phyloP scores from a whole-genome alignment of 1,140 invertebrate species.

The Chymomyza costata region DNA sequence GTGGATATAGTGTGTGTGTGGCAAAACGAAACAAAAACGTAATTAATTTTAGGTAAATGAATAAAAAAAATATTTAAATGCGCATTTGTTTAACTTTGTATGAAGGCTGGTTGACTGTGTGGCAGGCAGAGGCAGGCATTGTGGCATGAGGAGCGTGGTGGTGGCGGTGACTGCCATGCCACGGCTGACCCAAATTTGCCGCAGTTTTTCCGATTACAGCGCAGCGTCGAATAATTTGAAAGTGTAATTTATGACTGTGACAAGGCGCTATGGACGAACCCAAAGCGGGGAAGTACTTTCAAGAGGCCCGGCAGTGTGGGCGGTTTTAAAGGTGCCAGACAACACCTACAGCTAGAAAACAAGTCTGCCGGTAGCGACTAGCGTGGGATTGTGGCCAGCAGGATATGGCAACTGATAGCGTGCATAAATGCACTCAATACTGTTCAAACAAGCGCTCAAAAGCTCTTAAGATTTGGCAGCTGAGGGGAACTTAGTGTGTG shows the following conservation, averaged over 20 bases:
- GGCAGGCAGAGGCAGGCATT: conserved; percentile 7
- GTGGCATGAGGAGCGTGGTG: neutral
- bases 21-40: conserved; percentile 7
- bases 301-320: too few relatives aligned
- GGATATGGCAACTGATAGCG: too few relatives aligned
- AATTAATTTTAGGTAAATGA: conserved; percentile 47
- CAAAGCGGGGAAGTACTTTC: too few relatives aligned
- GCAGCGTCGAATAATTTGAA: conserved; percentile 52
- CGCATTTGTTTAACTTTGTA: conserved; percentile 22
- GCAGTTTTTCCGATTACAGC: conserved; percentile 40
- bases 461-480: too few relatives aligned
- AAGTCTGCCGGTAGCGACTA: conserved; percentile 21
- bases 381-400: too few relatives aligned
- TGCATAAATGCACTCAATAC: too few relatives aligned
- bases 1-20: too few relatives aligned
- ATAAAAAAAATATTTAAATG: conserved; percentile 27
- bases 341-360: conserved; percentile 18
- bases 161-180: conserved; percentile 3
- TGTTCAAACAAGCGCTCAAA: too few relatives aligned
- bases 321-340: too few relatives aligned
- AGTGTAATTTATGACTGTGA: conserved; percentile 51
- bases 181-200: conserved; percentile 38
- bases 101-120: conserved; percentile 38
- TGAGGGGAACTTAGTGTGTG: too few relatives aligned
- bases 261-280: too few relatives aligned